phyloP scores from a whole-genome alignment of 53 echinoderm and acorn worm genomes.

The Mesocentrotus franciscanus region DNA sequence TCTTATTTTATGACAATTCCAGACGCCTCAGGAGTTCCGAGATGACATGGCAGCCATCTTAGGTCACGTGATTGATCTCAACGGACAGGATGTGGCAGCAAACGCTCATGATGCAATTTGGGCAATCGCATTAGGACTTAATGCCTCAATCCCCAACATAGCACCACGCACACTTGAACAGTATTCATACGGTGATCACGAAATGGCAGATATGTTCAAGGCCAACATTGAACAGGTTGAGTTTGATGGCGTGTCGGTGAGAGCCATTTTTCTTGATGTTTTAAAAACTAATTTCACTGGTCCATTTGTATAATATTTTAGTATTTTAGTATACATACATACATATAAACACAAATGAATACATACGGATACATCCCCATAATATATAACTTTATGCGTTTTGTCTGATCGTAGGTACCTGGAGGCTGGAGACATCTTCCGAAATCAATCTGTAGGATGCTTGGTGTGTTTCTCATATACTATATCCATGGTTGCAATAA shows the following conservation, averaged over 20 bases:
- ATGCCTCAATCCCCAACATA: constrained; percentile 62
- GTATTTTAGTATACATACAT: background rate
- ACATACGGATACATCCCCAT: background rate
- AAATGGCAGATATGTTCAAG: constrained; percentile 65
- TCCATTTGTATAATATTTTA: too few relatives aligned
- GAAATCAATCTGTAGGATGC: too few relatives aligned
- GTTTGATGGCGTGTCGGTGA: constrained; percentile 74
- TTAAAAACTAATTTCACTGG: constrained; percentile 15
- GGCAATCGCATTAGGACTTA: constrained; percentile 70
- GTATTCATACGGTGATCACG: constrained; percentile 60
- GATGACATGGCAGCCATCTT: constrained; percentile 41
- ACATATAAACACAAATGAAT: background rate
- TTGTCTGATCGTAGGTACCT: too few relatives aligned
- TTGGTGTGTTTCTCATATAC: too few relatives aligned
- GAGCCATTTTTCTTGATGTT: background rate
- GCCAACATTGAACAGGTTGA: constrained; percentile 54
- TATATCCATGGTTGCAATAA: too few relatives aligned
- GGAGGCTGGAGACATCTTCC: too few relatives aligned
- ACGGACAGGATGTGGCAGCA: constrained; percentile 73
- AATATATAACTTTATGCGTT: too few relatives aligned
- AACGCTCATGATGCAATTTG: constrained; percentile 74
- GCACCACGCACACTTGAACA: constrained; percentile 64
- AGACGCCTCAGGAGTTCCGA: constrained; percentile 69
- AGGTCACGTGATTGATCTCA: constrained; percentile 58
- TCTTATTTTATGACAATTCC: background rate